Base-by-base conservation (phyloP, 2,113 vertebrate genomes). In the Psophia crepitans region DNA sequence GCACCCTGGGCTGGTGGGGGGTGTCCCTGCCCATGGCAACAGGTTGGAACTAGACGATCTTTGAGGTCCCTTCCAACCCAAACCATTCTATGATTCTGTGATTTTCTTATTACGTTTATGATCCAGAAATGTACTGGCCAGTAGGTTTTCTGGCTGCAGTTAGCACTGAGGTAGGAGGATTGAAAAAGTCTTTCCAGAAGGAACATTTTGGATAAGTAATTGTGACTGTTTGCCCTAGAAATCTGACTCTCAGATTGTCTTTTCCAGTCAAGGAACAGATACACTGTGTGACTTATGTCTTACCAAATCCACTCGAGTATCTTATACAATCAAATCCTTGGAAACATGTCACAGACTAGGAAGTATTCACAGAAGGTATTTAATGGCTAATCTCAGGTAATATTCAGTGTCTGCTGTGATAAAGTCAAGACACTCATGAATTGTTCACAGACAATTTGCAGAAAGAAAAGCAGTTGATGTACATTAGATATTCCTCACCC, bases 101-200 rank as follows among this genome's bases (percentile, higher is more conserved):
- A 28, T 53, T 95, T 95, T 84, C 70, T 83, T 77, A 82, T 69
- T 35, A 48, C 14, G 22, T 94, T 84, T 90, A 57, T 95, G 91
- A 54, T 76, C 75, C 73, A 10, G 74, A 88, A 95, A 76, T 73
- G 13, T 23, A 49, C 65, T 79, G 76, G 54, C 70, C 68, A 39
- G 66, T 87, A 44, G 53, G 73, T 75, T 92, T 95, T 84, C 69
- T 93, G 81, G 61, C 84, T 76, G 33, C 80, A 75, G 60, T 89
- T 90, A 64, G 46, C 37, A 75, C 51, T 64, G 85, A 86, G 69
- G 57, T 46, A 56, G 63, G 49, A 92, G 70, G 71, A 80, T 26
- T 84, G 92, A 81, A 93, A 94, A 43, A 94, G 71, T 23, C 8
- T 51, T 94, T 77, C 88, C 90, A 86, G 79, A 56, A 94, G 84